Evolutionary conservation across 2,113 vertebrate species (phyloP).

Genomic region (Cebidichthys violaceus): DNA sequence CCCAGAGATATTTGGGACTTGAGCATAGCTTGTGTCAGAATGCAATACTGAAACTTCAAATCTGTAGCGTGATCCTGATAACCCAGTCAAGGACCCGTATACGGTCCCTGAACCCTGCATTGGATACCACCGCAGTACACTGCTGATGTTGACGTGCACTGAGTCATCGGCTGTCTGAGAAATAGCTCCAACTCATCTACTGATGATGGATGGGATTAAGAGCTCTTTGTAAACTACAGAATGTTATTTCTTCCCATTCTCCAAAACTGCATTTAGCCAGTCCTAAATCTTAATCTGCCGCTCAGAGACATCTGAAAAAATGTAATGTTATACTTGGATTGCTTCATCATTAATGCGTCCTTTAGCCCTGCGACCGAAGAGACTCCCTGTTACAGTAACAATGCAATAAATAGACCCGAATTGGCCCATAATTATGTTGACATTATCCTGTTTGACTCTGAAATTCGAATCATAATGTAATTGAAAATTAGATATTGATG

Average conservation of each 20-base stretch:
- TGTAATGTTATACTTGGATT: conserved; percentile 52
- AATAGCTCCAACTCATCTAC: conserved; percentile 25
- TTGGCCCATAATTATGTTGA: conserved; percentile 1
- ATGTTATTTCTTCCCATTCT: conserved; percentile 55
- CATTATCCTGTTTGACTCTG: too few species aligned
- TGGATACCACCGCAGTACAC: conserved; percentile 10
- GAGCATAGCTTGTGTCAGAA: background rate
- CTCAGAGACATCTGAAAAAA: background rate
- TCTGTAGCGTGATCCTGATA: background rate
- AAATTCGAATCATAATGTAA: too few species aligned
- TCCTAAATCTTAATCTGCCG: conserved; percentile 16
- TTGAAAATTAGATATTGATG: too few species aligned
- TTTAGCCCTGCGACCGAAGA: conserved; percentile 6
- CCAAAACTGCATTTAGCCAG: conserved; percentile 32
- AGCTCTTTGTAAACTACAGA: conserved; percentile 39
- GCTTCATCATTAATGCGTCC: conserved; percentile 25
- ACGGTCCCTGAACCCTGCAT: background rate
- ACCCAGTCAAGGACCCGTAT: background rate
- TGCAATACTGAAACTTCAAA: background rate
- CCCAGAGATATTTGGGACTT: background rate
- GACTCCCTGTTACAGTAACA: conserved; percentile 23
- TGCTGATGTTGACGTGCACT: conserved; percentile 32
- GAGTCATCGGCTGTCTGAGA: conserved; percentile 24
- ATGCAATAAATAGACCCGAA: conserved; percentile 41
- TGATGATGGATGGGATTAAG: conserved; percentile 41